Percentiles rank a stretch among this genome's conserved stretches.
Conservation (phyloP, 2,888 invertebrate genomes). For the Cylindroiulus punctatus region DNA sequence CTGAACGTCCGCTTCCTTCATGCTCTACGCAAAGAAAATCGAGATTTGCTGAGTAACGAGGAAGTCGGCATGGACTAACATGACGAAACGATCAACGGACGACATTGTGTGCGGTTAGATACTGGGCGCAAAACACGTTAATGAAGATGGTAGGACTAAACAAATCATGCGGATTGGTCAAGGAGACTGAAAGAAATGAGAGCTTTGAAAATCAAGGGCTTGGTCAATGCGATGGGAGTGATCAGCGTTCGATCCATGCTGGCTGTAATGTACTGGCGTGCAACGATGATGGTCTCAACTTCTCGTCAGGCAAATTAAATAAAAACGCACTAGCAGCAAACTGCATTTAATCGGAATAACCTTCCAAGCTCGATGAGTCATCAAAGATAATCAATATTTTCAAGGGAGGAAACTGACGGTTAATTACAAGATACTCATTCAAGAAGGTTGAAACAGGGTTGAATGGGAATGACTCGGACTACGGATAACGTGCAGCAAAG, state of each 20-base stretch:
- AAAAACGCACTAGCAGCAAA: no score
- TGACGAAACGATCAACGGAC: neutral
- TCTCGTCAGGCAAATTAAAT: no score
- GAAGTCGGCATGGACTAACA: neutral
- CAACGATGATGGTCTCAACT: no score
- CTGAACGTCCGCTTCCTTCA: slow-evolving; percentile 58
- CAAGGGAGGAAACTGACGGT: no score
- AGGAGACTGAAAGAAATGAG: neutral
- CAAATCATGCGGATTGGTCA: neutral
- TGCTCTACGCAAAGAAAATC: slow-evolving; percentile 36
- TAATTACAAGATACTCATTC: no score
- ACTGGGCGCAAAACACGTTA: neutral
- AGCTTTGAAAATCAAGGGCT: neutral
- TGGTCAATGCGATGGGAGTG: neutral
- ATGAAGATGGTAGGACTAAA: neutral
- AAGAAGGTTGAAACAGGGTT: neutral
- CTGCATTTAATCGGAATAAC: no score
- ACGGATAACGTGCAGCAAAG: neutral
- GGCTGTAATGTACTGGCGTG: no score
- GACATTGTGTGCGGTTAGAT: neutral
- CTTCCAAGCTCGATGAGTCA: no score
- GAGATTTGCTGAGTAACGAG: neutral
- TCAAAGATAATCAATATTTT: no score
- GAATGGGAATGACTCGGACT: neutral
- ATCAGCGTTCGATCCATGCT: no score